phyloP scores from a whole-genome alignment of 1,140 invertebrate genomes.

The Tetragnatha versicolor region DNA sequence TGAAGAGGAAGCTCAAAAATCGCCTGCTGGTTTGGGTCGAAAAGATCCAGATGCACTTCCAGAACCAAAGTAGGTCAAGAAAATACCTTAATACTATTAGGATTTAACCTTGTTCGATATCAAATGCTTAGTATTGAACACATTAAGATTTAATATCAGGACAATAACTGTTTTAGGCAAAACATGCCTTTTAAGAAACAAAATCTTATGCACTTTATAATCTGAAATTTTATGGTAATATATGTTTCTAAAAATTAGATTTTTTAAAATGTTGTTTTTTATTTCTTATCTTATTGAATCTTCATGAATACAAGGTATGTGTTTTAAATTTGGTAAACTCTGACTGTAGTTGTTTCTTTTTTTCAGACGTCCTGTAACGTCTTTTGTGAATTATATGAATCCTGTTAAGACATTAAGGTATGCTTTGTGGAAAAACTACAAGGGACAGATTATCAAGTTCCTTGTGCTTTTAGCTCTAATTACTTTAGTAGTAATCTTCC shows the following conservation, averaged over 20 bases:
- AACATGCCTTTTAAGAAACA: too few relatives aligned
- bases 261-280: too few relatives aligned
- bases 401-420: conserved; percentile 88
- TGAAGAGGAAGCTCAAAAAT: conserved; percentile 86
- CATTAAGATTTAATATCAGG: too few relatives aligned
- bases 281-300: too few relatives aligned
- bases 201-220: too few relatives aligned
- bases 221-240: too few relatives aligned
- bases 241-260: too few relatives aligned
- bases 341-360: conserved; percentile 57
- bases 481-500: conserved; percentile 75
- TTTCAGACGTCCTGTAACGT: conserved; percentile 85
- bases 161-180: too few relatives aligned
- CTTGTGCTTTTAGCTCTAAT: conserved; percentile 72
- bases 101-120: too few relatives aligned
- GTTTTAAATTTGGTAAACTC: background rate
- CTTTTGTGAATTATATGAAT: conserved; percentile 92
- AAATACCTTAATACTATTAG: too few relatives aligned
- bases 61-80: conserved; percentile 87
- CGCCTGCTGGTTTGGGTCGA: conserved; percentile 82
- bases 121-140: too few relatives aligned
- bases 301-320: too few relatives aligned
- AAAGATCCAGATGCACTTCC: conserved; percentile 87
- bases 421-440: conserved; percentile 92
- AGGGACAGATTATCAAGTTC: conserved; percentile 83